These are phyloP conservation scores for Bradynema listronoti DNA, from an alignment of 1,140 invertebrate species.

Conservation along the genomic window DNA sequence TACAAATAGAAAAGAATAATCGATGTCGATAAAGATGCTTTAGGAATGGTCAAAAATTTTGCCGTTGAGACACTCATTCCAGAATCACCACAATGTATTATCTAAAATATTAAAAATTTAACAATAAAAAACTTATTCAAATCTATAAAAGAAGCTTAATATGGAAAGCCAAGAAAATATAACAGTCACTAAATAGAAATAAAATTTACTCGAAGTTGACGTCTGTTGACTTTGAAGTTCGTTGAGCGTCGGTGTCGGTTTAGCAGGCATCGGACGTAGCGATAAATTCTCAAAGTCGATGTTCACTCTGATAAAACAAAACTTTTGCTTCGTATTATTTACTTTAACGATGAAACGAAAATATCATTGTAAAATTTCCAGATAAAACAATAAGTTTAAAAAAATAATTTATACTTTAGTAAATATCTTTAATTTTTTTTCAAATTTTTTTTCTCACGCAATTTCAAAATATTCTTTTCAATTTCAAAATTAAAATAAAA, in stretches of 20 bases:
- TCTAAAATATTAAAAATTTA: no score
- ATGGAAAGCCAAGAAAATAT: no score
- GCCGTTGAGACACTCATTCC: no score
- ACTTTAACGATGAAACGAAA: neutral
- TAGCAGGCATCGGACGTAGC: slow-evolving; percentile 16
- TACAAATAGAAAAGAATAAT: no score
- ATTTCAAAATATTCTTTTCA: neutral
- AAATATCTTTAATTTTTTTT: neutral
- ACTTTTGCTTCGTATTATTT: neutral
- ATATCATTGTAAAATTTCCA: neutral
- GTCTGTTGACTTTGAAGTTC: slow-evolving; percentile 20
- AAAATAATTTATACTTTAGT: neutral
- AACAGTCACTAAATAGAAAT: no score
- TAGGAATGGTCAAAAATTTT: no score
- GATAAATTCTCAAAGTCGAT: slow-evolving; percentile 31
- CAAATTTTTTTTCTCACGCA: neutral
- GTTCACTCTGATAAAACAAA: slow-evolving; percentile 16
- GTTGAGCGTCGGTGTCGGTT: slow-evolving; percentile 25
- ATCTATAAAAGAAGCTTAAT: no score
- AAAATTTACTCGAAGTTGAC: no score
- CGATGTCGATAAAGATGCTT: no score
- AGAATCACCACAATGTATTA: no score
- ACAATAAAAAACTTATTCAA: no score
- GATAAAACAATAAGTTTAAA: neutral
- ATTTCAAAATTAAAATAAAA: no score